Evolutionary conservation across 35 echinoderm and acorn worm genomes (phyloP), one percentile per base, ranked within the genome.

Genomic region (Amphiura filiformis): DNA sequence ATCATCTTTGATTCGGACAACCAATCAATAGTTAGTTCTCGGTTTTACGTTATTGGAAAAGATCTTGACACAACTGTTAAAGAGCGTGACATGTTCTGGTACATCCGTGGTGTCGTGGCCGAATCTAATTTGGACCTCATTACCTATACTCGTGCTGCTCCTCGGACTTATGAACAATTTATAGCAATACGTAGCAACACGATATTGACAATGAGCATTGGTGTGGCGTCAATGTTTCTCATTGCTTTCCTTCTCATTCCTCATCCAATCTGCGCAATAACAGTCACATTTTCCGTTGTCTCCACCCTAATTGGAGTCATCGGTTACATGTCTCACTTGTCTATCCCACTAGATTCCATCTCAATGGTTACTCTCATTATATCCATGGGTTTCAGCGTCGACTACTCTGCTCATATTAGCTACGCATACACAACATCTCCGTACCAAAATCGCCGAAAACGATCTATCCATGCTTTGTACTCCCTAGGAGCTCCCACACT

Each of bases 211-310:
- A 18, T 93, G 5, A 0, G 75, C 1, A 93, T 93, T 56, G 91
- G 86, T 31, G 17, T 88, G 7, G 91, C 36, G 0, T 7, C 76
- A 31, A 92, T 95, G 94, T 92, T 95, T 39, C 31, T 91, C 9
- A 89, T 95, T 14, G 57, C 94, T 36, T 42, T 95, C 31, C 34
- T 95, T 0, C 76, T 95, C 61, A 95, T 95, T 26, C 94, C 94
- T 1, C 40, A 95, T 44, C 94, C 94, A 0, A 86, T 92, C 35
- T 95, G 94, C n/a, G n/a, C n/a, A n/a, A n/a, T n/a, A n/a, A n/a
- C n/a, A n/a, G n/a, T n/a, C n/a, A n/a, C n/a, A n/a, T 36, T 95
- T 13, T 95, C 83, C 32, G 78, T 92, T 56, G 70, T 81, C 35
- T 95, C 90, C 18, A 95, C 91, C 76, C 86, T 86, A 31, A 83